Percentiles rank a stretch among this genome's conserved stretches.
Conservation (phyloP, 2,113 vertebrate species). For the Tetrao urogallus region DNA sequence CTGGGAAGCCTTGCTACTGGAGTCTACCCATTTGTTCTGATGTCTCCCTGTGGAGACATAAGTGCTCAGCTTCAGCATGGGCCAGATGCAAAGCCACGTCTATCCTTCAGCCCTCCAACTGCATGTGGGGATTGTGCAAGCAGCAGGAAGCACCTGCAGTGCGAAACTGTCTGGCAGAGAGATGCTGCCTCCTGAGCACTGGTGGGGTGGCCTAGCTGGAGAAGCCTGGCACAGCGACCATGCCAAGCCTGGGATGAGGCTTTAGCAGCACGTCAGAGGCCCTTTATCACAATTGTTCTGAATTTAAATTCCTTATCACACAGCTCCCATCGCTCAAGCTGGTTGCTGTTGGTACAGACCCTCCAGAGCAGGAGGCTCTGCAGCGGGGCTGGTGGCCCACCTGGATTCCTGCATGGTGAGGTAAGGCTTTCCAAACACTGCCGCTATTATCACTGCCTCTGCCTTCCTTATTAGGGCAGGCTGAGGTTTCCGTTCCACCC, state of each 20-base stretch:
- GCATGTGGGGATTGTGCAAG: neutral
- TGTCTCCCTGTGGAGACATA: neutral
- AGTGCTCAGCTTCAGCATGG: neutral
- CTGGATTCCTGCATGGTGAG: constrained; percentile 66
- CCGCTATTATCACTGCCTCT: neutral
- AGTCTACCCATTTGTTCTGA: neutral
- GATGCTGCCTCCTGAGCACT: neutral
- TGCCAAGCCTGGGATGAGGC: neutral
- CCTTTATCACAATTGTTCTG: neutral
- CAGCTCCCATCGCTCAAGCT: constrained; percentile 72
- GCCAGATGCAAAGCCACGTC: neutral
- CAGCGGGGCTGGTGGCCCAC: constrained; percentile 76
- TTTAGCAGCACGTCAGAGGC: neutral
- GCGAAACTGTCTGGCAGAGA: neutral
- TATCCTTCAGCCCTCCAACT: neutral
- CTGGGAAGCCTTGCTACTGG: neutral
- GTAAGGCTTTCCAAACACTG: constrained; percentile 59
- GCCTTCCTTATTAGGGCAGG: constrained; percentile 25
- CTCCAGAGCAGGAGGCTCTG: neutral
- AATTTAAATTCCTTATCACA: constrained; percentile 3
- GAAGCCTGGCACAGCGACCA: neutral
- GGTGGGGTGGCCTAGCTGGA: neutral
- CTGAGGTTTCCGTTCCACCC: constrained; percentile 24
- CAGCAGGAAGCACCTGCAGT: neutral
- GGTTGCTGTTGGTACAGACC: constrained; percentile 63